Base-by-base conservation (phyloP, 2,888 invertebrate species). In the Anodontia alba region DNA sequence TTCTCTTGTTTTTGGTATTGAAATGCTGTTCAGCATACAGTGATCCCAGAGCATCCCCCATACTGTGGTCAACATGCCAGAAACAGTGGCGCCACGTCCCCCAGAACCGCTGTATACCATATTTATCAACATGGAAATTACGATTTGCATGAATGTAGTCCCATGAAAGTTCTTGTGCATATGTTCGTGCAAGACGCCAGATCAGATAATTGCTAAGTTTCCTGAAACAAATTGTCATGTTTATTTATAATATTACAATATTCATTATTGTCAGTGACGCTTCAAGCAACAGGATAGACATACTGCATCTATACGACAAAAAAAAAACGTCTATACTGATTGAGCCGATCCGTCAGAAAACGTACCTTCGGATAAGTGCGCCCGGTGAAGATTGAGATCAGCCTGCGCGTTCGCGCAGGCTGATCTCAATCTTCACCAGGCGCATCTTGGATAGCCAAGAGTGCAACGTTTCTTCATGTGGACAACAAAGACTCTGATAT, bases 161-260 rank as follows among this genome's bases (percentile, higher is more conserved):
- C 84, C 94, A 93, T 1, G 96, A 95, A 77, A 96, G 92, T 87
- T 96, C 96, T 1, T 96, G 95, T 23, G 96, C 91, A 91, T 96
- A 96, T 66, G 94, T 93, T 36, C 95, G 93, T 1, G 95, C 95
- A 54, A 96, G 91, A 36, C 95, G 95, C 96, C 96, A 96, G 86
- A 96, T 95, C 80, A 96, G 90, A 91, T 96, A 96, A 89, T 96
- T 95, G 91, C 96, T 96, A 87, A 96, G 91, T 17, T 95, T 95
- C 77, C 95, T 95, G 89, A 42, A 92, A 90, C 38, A 36, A 76
- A 38, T 15, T 33, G 15, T 42, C n/a, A n/a, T n/a, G n/a, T n/a
- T n/a, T n/a, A n/a, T n/a, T n/a, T n/a, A n/a, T 20, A 20, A 20
- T 57, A 23, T 57, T 12, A 17, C 38, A 66, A n/a, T n/a, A n/a